Evolutionary conservation across 2,113 vertebrate genomes (phyloP).

Genomic region (Tamias sibiricus): DNA sequence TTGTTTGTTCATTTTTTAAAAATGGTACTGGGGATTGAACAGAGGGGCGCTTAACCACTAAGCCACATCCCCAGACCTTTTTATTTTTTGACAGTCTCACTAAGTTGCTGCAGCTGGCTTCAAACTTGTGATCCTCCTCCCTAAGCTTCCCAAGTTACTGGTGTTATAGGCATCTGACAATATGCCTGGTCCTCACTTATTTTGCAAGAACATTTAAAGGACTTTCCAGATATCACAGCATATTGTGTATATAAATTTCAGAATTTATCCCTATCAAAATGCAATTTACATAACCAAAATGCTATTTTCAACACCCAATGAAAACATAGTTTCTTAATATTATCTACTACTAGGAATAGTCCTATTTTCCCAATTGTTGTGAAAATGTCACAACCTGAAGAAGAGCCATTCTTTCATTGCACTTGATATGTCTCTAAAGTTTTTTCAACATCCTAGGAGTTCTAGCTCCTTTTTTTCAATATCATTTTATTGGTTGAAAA

Average conservation of each 20-base stretch:
- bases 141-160: too few species aligned
- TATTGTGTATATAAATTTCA: conserved; percentile 2
- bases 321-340: conserved; percentile 25
- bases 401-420: not conserved
- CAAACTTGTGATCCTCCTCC: too few species aligned
- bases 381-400: conserved; percentile 16
- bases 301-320: conserved; percentile 1
- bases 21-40: too few species aligned
- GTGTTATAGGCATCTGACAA: too few species aligned
- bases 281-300: conserved; percentile 1
- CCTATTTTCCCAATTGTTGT: not conserved
- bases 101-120: too few species aligned
- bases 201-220: conserved; percentile 28
- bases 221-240: not conserved
- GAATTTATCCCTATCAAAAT: conserved; percentile 18
- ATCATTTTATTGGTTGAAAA: not conserved
- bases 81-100: too few species aligned
- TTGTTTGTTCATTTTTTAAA: not conserved
- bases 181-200: not conserved
- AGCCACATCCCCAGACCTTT: too few species aligned
- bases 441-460: not conserved
- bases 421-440: not conserved
- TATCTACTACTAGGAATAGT: conserved; percentile 30
- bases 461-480: not conserved
- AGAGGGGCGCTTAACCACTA: too few species aligned